These are phyloP conservation scores for Chrysocyon brachyurus DNA, from an alignment of 2,797 vertebrate species.

Conservation along the genomic window DNA sequence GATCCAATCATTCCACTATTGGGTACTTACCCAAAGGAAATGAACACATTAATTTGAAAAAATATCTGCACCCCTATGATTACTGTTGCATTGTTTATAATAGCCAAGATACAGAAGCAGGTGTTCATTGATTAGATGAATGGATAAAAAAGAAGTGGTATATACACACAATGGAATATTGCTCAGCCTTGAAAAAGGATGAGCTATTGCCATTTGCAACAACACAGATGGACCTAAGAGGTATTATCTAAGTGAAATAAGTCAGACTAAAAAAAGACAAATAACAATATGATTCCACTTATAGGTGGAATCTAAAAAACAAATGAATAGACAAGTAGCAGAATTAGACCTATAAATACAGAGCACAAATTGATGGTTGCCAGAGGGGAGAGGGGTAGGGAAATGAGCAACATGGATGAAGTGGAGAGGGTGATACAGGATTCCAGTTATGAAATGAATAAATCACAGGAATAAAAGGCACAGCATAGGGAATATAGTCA, in stretches of 20 bases:
- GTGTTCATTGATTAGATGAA: neutral
- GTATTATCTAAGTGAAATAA: neutral
- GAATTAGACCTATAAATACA: neutral
- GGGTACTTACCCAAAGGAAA: neutral
- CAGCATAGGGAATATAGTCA: neutral
- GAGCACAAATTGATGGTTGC: neutral
- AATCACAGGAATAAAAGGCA: neutral
- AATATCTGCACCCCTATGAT: neutral
- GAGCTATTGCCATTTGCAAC: neutral
- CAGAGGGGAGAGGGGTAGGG: neutral
- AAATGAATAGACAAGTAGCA: neutral
- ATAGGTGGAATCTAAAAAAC: neutral
- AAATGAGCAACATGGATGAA: neutral
- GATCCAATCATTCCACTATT: neutral
- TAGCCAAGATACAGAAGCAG: neutral
- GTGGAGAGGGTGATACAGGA: neutral
- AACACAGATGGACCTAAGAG: neutral
- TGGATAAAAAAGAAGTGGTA: neutral
- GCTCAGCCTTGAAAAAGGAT: neutral
- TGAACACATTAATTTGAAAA: neutral
- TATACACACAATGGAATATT: neutral
- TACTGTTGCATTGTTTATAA: neutral
- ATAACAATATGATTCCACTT: neutral
- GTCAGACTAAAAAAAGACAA: neutral
- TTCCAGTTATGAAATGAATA: neutral